Base-by-base conservation (phyloP, 1,140 invertebrate species). In the Aphaenogaster rudis region DNA sequence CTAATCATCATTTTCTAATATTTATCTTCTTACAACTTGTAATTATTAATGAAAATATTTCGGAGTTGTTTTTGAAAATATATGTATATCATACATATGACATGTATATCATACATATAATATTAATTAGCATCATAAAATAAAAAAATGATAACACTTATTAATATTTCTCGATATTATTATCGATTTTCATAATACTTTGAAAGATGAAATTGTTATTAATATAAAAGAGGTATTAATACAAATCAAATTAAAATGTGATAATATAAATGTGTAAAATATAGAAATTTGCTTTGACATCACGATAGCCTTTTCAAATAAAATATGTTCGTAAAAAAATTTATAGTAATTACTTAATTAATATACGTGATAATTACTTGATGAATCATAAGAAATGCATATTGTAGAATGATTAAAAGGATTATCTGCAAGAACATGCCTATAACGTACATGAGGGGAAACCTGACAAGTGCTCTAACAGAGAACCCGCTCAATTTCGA, bases 401-500 rank as follows among this genome's bases (percentile, higher is more conserved):
- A 48, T 36, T 33, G 6, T 3, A 13, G 17, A 57, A 42, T 67
- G 15, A 52, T 80, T 69, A 48, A 71, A 42, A 33, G 2, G 36
- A 71, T 81, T 71, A 81, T 48, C 61, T n/a, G 11, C 2, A 11
- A 71, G 42, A 52, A 42, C 13, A 36, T 42, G 28, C 9, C 3
- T 13, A 48, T 63, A 54, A 80, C n/a, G 5, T 17, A 21, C n/a
- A 36, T 42, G 15, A 54, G 9, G 9, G 9, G 64, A 81, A 71
- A 71, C 36, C 64, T 28, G 48, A 17, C 48, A 54, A 81, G 15
- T 67, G 36, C 42, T 54, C 1, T 81, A 71, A 81, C 57, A 71
- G 78, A 48, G 28, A 81, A 69, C 64, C 78, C 45, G n/a, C 21
- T 81, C 36, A 54, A 69, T 67, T 54, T 71, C 9, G 5, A 50